Evolutionary conservation across 2,888 invertebrate species (phyloP), one percentile per base, ranked within the genome.

Genomic region (Neoscelio sp.): DNA sequence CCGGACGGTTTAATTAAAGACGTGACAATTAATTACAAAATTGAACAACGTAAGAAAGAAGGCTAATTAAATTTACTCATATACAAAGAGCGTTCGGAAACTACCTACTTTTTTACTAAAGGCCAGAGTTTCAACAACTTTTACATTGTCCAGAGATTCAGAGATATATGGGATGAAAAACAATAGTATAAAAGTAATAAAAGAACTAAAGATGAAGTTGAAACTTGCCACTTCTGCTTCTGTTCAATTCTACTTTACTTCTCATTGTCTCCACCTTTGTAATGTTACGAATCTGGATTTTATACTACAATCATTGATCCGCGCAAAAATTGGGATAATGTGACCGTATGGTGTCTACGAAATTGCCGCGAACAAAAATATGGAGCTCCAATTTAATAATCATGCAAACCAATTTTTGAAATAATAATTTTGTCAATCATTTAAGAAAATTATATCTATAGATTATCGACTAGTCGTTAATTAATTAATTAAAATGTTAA

Each of bases 171-270:
- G 64, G 56, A 28, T 28, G 42, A 54, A 30, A 78, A 71, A 77
- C 42, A 76, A 71, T 78, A 64, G 70, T 20, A 33, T 13, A 17
- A 26, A 65, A 52, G 56, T 60, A 52, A 74, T 64, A 65, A 70
- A 74, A 74, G 60, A 70, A 68, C 15, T 42, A 50, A 79, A 81
- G 83, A 82, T 80, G 75, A 77, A 83, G 82, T 83, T 83, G 79
- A 77, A 85, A 84, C 83, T 84, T 82, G 84, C 85, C 84, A 83
- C 84, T 85, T 85, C 83, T 80, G 79, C 81, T 83, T 80, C 80
- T 82, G 83, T 82, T 84, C 83, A 84, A 83, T 84, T 80, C 81
- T 82, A 76, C 78, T 74, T 71, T 79, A 71, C 65, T 70, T 54
- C 56, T 35, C 64, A 68, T 68, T 62, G 74, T 64, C 56, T 74